Conservation (phyloP, 2,888 invertebrate genomes). For the Microplitis deprimator region DNA sequence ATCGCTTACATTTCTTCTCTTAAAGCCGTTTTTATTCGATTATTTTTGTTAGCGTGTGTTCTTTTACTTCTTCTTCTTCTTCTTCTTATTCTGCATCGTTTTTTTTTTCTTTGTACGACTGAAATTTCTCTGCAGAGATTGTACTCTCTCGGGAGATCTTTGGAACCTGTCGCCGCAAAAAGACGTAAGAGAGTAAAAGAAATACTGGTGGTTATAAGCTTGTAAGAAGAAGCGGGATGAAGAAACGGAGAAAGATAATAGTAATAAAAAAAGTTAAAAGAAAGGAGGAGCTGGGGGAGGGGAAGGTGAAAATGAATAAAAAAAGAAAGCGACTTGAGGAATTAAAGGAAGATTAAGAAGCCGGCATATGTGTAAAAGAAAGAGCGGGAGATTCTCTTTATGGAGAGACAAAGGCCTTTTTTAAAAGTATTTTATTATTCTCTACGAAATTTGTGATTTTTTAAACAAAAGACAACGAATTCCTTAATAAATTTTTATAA, state of each 20-base stretch:
- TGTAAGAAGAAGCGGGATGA: slow-evolving; percentile 26
- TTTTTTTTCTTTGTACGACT: neutral
- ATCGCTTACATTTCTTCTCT: too few relatives aligned
- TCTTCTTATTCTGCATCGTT: neutral
- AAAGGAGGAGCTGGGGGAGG: slow-evolving; percentile 24
- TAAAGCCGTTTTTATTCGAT: too few relatives aligned
- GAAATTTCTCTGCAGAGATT: slow-evolving; percentile 12
- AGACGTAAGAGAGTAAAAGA: slow-evolving; percentile 35
- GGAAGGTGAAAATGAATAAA: slow-evolving; percentile 47
- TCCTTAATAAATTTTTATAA: neutral
- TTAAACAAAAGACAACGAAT: neutral
- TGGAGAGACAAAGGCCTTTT: slow-evolving; percentile 7
- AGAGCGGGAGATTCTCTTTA: slow-evolving; percentile 14
- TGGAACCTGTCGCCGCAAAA: slow-evolving; percentile 42
- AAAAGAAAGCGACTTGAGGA: slow-evolving; percentile 55
- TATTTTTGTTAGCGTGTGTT: too few relatives aligned
- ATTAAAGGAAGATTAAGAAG: slow-evolving; percentile 68
- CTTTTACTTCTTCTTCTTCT: too few relatives aligned
- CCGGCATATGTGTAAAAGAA: slow-evolving; percentile 50
- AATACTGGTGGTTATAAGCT: slow-evolving; percentile 12
- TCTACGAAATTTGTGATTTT: neutral
- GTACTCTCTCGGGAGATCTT: slow-evolving; percentile 15
- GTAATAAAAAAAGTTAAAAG: slow-evolving; percentile 30
- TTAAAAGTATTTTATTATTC: neutral
- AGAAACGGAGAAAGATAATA: slow-evolving; percentile 37